Evolutionary conservation across 1,140 invertebrate species (phyloP), one percentile per base, ranked within the genome.

Genomic region (Laodelphax striatellus): DNA sequence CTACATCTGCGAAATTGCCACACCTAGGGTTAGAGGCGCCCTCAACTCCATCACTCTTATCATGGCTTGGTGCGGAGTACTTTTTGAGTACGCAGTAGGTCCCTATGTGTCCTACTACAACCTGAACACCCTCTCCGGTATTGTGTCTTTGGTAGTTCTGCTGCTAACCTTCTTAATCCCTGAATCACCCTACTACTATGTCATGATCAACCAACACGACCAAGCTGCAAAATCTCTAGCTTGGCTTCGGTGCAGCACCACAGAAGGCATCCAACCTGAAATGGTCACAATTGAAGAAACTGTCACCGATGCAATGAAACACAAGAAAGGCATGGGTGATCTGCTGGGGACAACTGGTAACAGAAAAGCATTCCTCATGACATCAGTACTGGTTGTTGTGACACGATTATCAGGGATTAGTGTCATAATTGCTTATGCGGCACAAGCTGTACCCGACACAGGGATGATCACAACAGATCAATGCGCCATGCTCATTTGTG

Each of bases 351-450:
- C 53, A 2, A 21, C 17, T 14, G 55, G 57, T n/a, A 57, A 64
- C 44, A 72, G 79, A 38, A 81, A 78, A 59, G 85, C 83, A 0
- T 70, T 91, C 9, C 69, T 80, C 11, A 80, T 90, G 43, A 75
- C 82, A 31, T 67, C 83, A 43, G 72, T 79, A 13, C 73, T 89
- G 44, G 84, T 85, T 67, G 74, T 83, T 5, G 83, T 86, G n/a
- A 86, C 90, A 70, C 85, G 90, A 66, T 76, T 88, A 13, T 86
- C 82, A 55, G 85, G 88, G 1, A 82, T 88, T 17, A 86, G 85
- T 55, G 83, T 84, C 0, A 77, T 91, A 13, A 80, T 84, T 63
- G 83, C 85, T 21, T 90, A 90, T 66, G 79, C 84, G 16, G 82
- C 88, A 57, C 80, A 81, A 41, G 88, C 91, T 64, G 81, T 92